These are phyloP conservation scores for Eledone cirrhosa DNA, from an alignment of 2,888 invertebrate species.

Conservation along the genomic window DNA sequence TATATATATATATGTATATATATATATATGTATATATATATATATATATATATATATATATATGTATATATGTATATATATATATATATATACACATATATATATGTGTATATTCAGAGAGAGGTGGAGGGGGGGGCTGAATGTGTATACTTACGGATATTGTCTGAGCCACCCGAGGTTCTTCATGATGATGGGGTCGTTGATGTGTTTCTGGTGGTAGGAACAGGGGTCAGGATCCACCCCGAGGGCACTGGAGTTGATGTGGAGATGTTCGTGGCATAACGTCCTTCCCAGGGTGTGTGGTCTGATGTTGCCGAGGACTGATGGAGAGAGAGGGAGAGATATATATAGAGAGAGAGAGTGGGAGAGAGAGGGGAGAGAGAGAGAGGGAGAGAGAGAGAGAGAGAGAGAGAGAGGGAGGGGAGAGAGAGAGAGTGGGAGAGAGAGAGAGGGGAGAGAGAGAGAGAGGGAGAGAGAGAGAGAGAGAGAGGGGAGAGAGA, in stretches of 20 bases:
- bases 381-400: constrained; percentile 4
- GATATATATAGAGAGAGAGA: background rate
- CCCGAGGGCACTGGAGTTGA: constrained; percentile 39
- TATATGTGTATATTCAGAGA: too few species aligned
- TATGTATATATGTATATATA: background rate
- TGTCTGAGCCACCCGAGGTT: constrained; percentile 54
- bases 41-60: too few species aligned
- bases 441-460: too few species aligned
- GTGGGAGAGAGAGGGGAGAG: background rate
- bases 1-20: too few species aligned
- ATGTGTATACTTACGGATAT: constrained; percentile 48
- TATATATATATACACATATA: background rate
- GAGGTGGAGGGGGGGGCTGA: constrained; percentile 5
- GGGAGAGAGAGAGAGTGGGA: too few species aligned
- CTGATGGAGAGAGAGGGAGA: too few species aligned
- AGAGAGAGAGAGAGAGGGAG: background rate
- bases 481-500: too few species aligned
- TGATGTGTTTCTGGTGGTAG: constrained; percentile 34
- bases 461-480: too few species aligned
- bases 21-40: too few species aligned
- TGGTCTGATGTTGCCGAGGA: constrained; percentile 49
- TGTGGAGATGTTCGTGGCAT: constrained; percentile 55
- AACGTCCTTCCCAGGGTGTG: constrained; percentile 44
- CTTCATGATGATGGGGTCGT: constrained; percentile 41
- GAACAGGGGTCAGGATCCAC: constrained; percentile 35